These are phyloP conservation scores for Epistrophella euchroma DNA, from an alignment of 2,888 invertebrate genomes.

Conservation along the genomic window DNA sequence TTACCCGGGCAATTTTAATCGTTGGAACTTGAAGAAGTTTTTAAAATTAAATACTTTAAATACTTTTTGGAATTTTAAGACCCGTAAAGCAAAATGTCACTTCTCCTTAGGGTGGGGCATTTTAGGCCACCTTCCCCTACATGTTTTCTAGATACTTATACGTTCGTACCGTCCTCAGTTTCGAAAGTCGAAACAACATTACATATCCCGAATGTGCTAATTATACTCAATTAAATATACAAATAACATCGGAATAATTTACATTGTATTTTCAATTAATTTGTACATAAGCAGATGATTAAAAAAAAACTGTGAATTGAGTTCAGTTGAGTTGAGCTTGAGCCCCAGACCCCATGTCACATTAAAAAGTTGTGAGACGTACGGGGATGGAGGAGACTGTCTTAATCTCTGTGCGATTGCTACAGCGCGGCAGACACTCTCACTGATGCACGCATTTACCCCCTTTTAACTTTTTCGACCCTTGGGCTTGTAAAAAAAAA, in stretches of 20 bases:
- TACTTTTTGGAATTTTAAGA: no score
- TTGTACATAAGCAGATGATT: conserved; percentile 58
- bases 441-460: conserved; percentile 28
- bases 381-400: background rate
- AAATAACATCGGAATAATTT: conserved; percentile 71
- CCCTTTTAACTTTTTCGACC: conserved; percentile 44
- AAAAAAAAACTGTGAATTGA: conserved; percentile 3
- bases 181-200: conserved; percentile 39
- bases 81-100: no score
- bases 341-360: conserved; percentile 1
- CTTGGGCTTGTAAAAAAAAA: conserved; percentile 57
- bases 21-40: no score
- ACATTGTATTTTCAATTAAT: conserved; percentile 73
- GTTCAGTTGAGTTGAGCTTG: background rate
- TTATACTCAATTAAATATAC: conserved; percentile 73
- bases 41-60: no score
- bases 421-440: conserved; percentile 41
- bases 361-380: background rate
- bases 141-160: conserved; percentile 1
- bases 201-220: conserved; percentile 68
- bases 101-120: no score
- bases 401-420: conserved; percentile 56
- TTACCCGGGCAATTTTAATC: no score
- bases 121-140: no score
- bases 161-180: conserved; percentile 9